These are phyloP conservation scores for Lysiphlebus fabarum DNA, from an alignment of 1,140 invertebrate species.

Conservation along the genomic window DNA sequence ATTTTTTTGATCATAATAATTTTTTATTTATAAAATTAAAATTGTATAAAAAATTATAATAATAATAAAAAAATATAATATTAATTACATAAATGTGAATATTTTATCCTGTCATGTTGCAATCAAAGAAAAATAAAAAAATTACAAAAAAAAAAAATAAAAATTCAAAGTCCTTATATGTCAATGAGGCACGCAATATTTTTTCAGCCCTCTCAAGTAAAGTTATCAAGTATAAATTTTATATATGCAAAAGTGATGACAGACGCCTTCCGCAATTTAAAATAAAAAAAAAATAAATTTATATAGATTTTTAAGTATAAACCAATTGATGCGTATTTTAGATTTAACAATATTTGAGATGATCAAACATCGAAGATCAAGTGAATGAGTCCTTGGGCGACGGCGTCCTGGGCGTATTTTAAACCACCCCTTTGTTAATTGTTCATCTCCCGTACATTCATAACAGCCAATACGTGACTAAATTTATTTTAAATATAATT, in stretches of 20 bases:
- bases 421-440: constrained; percentile 49
- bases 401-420: constrained; percentile 47
- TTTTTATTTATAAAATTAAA: too few species aligned
- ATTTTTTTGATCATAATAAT: too few species aligned
- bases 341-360: constrained; percentile 35
- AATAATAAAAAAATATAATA: too few species aligned
- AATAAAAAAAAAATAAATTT: constrained; percentile 26
- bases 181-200: neutral
- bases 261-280: constrained; percentile 28
- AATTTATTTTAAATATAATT: constrained; percentile 32
- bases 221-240: too few species aligned
- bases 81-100: too few species aligned
- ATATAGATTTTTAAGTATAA: too few species aligned
- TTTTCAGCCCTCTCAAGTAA: too few species aligned
- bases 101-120: too few species aligned
- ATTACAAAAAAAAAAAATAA: too few species aligned
- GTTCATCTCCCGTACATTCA: constrained; percentile 50
- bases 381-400: constrained; percentile 38
- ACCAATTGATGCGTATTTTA: too few species aligned
- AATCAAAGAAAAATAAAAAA: too few species aligned
- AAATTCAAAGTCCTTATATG: neutral
- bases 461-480: constrained; percentile 40
- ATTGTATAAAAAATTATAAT: too few species aligned
- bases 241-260: constrained; percentile 18
- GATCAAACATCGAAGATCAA: constrained; percentile 32